Base-by-base conservation (phyloP, 2,113 vertebrate genomes). In the Takifugu flavidus region DNA sequence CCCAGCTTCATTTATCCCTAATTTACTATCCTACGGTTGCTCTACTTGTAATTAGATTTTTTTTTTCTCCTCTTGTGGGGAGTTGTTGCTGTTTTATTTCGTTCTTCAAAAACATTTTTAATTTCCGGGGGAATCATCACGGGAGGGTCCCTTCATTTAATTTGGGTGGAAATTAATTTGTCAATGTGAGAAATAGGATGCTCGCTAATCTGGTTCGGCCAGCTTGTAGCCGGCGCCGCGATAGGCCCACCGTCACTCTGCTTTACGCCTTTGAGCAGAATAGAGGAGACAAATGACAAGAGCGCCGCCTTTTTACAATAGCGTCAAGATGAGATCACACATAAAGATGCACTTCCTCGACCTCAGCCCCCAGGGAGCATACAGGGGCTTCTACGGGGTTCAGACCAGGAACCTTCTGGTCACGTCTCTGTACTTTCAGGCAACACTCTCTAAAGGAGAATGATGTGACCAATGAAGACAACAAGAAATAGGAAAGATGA, bases 81-180 rank as follows among this genome's bases (percentile, higher is more conserved):
- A 53, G 55, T 13, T 14, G 47, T 67, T 78, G 68, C 77, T 77
- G 53, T 78, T 80, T 78, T 75, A 82, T 83, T 83, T 69, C 50
- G 74, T 75, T 70, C 62, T 62, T 70, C 47, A 60, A 65, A 74
- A 82, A 60, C 61, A 65, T 86, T 60, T 79, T 65, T 66, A 67
- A 81, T 79, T 83, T 81, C 79, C 77, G 52, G 13, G 47, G 46
- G 77, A 83, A 74, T 81, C 74, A 82, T 75, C 74, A 77, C 49
- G 70, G 70, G 77, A 76, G 42, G 49, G 55, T 49, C 70, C 59
- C 50, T 78, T 78, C 70, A 75, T 84, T 84, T 84, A 73, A 83
- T 83, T 83, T 82, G 63, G 66, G 59, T 53, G 53, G 78, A 84
- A 88, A 85, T 85, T 71, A 84, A 87, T 87, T 87, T 85, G 84